Percentiles rank a stretch among this genome's conserved stretches.
phyloP scores from a whole-genome alignment of 1,140 invertebrate genomes.

The Carposina sasakii region DNA sequence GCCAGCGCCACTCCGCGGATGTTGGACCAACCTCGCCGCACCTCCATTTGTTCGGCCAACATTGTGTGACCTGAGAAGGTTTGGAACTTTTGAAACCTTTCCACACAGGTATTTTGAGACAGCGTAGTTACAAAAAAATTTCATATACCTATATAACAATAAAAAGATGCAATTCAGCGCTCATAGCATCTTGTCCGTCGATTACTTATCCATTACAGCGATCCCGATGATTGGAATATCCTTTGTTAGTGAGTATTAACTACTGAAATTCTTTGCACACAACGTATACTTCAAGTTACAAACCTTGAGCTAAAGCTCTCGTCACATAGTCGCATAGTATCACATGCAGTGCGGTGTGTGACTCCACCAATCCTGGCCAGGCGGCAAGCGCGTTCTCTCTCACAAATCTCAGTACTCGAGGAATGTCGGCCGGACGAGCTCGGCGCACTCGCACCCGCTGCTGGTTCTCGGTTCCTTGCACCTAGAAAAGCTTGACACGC shows the following conservation, averaged over 20 bases:
- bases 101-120: too few relatives aligned
- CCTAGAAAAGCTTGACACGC: constrained; percentile 20
- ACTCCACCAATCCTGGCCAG: constrained; percentile 30
- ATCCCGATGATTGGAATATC: too few relatives aligned
- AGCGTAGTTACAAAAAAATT: too few relatives aligned
- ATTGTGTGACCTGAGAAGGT: constrained; percentile 56
- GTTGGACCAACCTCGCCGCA: constrained; percentile 34
- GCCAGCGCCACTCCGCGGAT: constrained; percentile 49
- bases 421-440: constrained; percentile 43
- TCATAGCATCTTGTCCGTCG: too few relatives aligned
- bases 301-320: constrained; percentile 54
- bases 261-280: too few relatives aligned
- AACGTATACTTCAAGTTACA: neutral
- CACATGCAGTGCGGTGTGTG: constrained; percentile 22
- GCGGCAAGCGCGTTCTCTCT: constrained; percentile 35
- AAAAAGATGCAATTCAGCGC: too few relatives aligned
- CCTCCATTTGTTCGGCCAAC: constrained; percentile 51
- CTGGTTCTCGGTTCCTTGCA: constrained; percentile 42
- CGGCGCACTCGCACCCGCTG: constrained; percentile 46
- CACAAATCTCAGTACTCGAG: constrained; percentile 47
- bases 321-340: constrained; percentile 46
- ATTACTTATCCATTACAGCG: too few relatives aligned
- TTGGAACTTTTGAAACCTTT: too few relatives aligned
- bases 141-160: too few relatives aligned
- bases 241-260: too few relatives aligned